Conservation (phyloP, 2,888 invertebrate genomes). For the Aspidapion aeneum region DNA sequence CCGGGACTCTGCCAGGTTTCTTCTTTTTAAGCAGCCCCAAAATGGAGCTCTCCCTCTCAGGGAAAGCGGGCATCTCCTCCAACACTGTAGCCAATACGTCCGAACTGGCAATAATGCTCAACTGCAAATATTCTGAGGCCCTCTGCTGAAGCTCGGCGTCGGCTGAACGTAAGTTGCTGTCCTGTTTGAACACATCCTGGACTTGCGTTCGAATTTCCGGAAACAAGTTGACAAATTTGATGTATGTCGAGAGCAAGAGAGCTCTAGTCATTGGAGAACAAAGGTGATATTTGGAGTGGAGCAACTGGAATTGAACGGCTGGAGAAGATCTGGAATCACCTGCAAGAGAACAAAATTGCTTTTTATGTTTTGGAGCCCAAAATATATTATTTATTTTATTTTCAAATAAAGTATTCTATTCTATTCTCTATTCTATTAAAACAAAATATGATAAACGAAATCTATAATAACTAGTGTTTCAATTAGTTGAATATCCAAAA, state of each 20-base stretch:
- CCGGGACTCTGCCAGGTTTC: slow-evolving; percentile 92
- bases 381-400: no score
- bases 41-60: slow-evolving; percentile 97
- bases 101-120: slow-evolving; percentile 93
- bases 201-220: slow-evolving; percentile 96
- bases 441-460: no score
- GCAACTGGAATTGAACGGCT: slow-evolving; percentile 93
- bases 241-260: slow-evolving; percentile 93
- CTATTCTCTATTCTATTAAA: no score
- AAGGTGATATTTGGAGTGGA: slow-evolving; percentile 98
- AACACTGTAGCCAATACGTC: slow-evolving; percentile 97
- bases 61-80: slow-evolving; percentile 99
- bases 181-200: slow-evolving; percentile 87
- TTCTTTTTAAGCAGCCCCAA: slow-evolving; percentile 97
- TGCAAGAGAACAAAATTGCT: no score
- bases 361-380: no score
- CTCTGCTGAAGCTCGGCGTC: slow-evolving; percentile 98
- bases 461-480: no score
- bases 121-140: slow-evolving; percentile 95
- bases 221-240: slow-evolving; percentile 98
- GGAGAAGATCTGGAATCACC: slow-evolving; percentile 98
- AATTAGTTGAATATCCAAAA: no score
- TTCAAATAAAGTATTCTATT: no score
- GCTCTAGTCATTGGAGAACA: slow-evolving; percentile 97
- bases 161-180: slow-evolving; percentile 94